Conservation (phyloP, 2,888 invertebrate genomes). For the Drosophila emarginata region DNA sequence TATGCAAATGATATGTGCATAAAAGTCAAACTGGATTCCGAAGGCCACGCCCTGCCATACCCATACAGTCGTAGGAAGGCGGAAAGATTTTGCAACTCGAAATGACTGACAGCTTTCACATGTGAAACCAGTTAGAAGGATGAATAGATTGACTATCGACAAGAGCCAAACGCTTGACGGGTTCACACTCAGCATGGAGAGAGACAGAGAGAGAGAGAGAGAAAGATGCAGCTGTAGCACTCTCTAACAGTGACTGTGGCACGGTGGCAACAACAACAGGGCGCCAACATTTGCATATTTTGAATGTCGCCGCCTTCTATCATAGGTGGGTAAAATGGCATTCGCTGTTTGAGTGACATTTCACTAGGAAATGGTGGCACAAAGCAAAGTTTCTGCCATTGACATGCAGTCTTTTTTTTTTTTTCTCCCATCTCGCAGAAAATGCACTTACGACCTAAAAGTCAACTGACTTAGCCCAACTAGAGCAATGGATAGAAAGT, state of each 20-base stretch:
- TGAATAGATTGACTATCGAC: slow-evolving; percentile 77
- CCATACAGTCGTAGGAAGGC: neutral
- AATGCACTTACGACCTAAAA: slow-evolving; percentile 56
- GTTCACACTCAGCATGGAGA: slow-evolving; percentile 50
- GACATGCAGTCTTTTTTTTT: slow-evolving; percentile 25
- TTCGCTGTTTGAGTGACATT: slow-evolving; percentile 62
- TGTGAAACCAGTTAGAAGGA: slow-evolving; percentile 73
- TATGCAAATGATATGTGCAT: slow-evolving; percentile 81
- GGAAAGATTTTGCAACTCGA: slow-evolving; percentile 32
- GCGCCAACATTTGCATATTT: slow-evolving; percentile 47
- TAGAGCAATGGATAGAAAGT: neutral
- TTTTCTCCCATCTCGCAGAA: neutral
- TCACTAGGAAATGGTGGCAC: slow-evolving; percentile 31
- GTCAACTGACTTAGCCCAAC: slow-evolving; percentile 39
- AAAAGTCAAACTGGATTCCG: slow-evolving; percentile 69
- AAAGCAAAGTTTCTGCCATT: slow-evolving; percentile 32
- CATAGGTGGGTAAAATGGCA: slow-evolving; percentile 42
- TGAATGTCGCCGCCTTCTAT: slow-evolving; percentile 36
- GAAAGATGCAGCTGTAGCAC: too few species aligned
- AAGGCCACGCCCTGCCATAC: slow-evolving; percentile 18
- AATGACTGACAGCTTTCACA: slow-evolving; percentile 70
- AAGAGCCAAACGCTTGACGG: slow-evolving; percentile 65
- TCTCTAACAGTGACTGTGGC: too few species aligned
- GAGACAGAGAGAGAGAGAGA: too few species aligned
- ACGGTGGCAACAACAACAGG: neutral